These are phyloP conservation scores for Cichladusa arquata DNA, from an alignment of 2,113 vertebrate species.

Conservation along the genomic window DNA sequence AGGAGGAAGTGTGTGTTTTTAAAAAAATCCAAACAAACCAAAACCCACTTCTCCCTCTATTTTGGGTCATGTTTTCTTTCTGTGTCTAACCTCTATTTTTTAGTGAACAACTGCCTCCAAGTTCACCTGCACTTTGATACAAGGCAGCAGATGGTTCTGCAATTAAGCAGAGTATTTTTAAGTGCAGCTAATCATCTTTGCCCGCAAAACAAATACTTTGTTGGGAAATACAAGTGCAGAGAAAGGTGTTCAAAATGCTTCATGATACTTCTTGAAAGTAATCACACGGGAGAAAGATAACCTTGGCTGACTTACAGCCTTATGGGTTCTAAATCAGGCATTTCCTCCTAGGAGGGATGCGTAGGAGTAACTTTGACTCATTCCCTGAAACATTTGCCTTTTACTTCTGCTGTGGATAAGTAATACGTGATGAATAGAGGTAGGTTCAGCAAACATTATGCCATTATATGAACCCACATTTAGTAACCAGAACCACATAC, in stretches of 20 bases:
- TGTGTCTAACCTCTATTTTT: not conserved
- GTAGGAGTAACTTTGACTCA: not conserved
- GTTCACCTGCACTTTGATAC: not conserved
- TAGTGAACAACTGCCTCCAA: not conserved
- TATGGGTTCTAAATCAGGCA: not conserved
- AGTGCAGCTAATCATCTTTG: not conserved
- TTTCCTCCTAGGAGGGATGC: not conserved
- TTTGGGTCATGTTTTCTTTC: not conserved
- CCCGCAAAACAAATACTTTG: not conserved
- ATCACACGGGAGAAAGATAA: not conserved
- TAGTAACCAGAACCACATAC: not conserved
- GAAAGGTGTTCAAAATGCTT: not conserved
- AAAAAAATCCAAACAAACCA: not conserved
- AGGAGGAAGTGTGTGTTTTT: no score
- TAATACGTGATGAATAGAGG: not conserved
- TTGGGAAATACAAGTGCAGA: not conserved
- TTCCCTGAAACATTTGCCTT: not conserved
- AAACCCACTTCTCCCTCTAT: not conserved
- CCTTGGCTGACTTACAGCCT: not conserved
- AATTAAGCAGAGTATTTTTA: not conserved
- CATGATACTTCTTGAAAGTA: not conserved
- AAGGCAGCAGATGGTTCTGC: not conserved
- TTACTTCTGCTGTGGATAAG: not conserved
- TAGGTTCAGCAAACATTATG: not conserved
- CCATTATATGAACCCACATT: not conserved